Evolutionary conservation across 2,113 vertebrate genomes (phyloP).

Genomic region (Cathartes aura): DNA sequence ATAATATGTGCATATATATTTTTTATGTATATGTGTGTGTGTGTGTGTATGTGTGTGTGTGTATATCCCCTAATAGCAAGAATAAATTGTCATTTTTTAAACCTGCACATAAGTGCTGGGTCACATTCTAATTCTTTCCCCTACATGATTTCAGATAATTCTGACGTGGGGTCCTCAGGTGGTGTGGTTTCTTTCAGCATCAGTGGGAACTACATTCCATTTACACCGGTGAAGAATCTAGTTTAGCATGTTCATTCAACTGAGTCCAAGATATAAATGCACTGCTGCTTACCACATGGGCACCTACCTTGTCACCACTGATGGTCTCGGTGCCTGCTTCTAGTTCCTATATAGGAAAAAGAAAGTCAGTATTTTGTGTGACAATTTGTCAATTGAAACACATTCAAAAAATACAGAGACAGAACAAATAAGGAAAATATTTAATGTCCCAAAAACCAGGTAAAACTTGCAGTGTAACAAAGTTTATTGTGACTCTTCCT

Average conservation of each 20-base stretch:
- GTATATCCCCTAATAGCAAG: neutral
- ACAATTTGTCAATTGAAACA: neutral
- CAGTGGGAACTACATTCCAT: neutral
- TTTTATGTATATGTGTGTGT: neutral
- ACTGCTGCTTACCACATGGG: neutral
- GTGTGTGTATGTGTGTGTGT: neutral
- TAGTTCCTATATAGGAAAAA: neutral
- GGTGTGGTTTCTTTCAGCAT: neutral
- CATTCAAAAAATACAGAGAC: neutral
- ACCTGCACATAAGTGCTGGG: fast-evolving
- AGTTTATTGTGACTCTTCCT: neutral
- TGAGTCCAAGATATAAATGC: neutral
- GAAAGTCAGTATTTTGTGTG: neutral
- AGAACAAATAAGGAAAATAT: neutral
- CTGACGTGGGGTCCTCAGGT: fast-evolving
- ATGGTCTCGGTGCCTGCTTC: neutral
- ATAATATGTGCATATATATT: neutral
- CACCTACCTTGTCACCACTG: neutral
- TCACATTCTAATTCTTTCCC: neutral
- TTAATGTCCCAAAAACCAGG: fast-evolving
- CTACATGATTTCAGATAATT: neutral
- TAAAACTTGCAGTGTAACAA: neutral
- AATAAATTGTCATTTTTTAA: neutral
- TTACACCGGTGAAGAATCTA: neutral
- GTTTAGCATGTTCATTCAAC: neutral